Conservation (phyloP, 37 sponge, comb jelly and placozoan species). For the Agelas oroides region DNA sequence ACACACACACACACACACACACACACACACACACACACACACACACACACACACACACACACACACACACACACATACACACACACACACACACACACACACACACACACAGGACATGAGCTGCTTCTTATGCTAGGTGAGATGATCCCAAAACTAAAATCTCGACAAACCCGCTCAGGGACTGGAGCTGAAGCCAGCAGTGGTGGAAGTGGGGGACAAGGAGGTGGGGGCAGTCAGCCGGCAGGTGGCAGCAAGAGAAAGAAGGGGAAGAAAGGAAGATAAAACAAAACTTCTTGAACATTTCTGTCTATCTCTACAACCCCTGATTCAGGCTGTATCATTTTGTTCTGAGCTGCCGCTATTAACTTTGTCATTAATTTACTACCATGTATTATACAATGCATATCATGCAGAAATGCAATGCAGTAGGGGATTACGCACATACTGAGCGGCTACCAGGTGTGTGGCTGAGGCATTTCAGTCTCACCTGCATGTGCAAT, state of each 20-base stretch:
- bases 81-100: conserved; percentile 16
- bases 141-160: conserved; percentile 82
- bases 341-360: no score
- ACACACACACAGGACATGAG: conserved; percentile 55
- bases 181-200: conserved; percentile 37
- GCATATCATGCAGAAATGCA: no score
- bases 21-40: neutral
- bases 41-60: neutral
- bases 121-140: conserved; percentile 59
- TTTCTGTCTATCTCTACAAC: no score
- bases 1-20: no score
- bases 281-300: neutral
- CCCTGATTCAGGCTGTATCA: no score
- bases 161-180: conserved; percentile 40
- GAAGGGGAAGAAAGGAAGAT: conserved; percentile 65
- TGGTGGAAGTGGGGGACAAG: conserved; percentile 4
- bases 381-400: no score
- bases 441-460: no score
- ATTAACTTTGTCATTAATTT: no score
- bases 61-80: neutral
- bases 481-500: no score
- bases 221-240: conserved; percentile 1
- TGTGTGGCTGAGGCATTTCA: no score
- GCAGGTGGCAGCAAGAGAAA: conserved; percentile 35
- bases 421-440: no score